Base-by-base conservation (phyloP, 64 coral and sea anemone genomes). In the Montipora sp. region DNA sequence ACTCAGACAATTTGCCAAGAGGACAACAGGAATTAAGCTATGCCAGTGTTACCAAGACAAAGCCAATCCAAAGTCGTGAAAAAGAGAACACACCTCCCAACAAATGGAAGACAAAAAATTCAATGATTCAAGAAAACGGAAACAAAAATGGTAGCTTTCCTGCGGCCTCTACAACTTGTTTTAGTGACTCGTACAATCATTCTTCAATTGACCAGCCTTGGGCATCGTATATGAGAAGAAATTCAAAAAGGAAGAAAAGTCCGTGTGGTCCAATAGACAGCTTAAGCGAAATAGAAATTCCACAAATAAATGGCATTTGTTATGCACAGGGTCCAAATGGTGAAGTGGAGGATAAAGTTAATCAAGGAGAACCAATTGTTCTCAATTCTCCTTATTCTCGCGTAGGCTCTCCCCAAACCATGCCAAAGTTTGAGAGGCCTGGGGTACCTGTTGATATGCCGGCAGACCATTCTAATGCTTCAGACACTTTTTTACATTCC, bases 221-320 rank as follows among this genome's bases (percentile, higher is more conserved):
- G 82, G 19, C 61, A 4, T 71, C 82, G 3, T 85, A 48, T 51
- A 43, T 85, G 46, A 70, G 21, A 10, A 85, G 65, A 16, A 85
- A 50, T 85, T 49, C 47, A 48, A 69, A 23, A 18, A 70, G 47
- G 65, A 85, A 48, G 46, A 85, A 51, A 49, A 23, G 16, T 71
- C 11, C 4, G 3, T 49, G 46, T n/a, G 71, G 82, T 14, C 65
- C 61, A 71, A 85, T 85, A 4, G 82, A 85, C 65, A 65, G 82
- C 11, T 50, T 85, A 49, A 85, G 61, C 71, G 82, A 85, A 48
- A 85, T 85, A 47, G 61, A 85, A 11, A 48, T 85, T 71, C 82
- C 82, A 21, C 63, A 15, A 21, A 11, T 49, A 3, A 51, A 49
- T 85, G 82, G 14, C 5, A 50, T 11, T 8, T 81, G 19, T 71